Evolutionary conservation across 1,140 invertebrate genomes (phyloP).

Genomic region (Cheumatopsyche charites): DNA sequence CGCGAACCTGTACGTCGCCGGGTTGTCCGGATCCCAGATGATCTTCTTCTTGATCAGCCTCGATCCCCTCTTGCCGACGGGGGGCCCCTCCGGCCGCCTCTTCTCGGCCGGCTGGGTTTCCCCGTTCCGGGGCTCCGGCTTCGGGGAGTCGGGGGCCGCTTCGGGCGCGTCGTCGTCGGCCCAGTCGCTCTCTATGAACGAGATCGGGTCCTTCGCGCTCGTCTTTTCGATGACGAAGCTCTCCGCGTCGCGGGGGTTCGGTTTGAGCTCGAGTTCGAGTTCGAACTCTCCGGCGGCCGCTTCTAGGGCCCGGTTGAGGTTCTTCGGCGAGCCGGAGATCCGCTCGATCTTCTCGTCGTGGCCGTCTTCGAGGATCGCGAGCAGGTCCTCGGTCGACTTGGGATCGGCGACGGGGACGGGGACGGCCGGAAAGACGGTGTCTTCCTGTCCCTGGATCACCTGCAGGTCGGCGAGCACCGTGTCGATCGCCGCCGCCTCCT

Average conservation of each 20-base stretch:
- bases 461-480: conserved; percentile 16
- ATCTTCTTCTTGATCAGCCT: conserved; percentile 71
- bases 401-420: not conserved
- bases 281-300: not conserved
- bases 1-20: conserved; percentile 59
- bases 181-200: conserved; percentile 42
- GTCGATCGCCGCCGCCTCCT: not conserved
- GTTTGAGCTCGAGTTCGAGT: not conserved
- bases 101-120: not conserved
- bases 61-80: conserved; percentile 50
- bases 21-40: conserved; percentile 72
- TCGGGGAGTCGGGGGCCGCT: not conserved
- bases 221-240: not conserved
- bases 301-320: conserved; percentile 27
- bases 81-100: not conserved
- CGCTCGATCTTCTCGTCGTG: conserved; percentile 3
- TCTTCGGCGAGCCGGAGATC: not conserved
- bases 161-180: conserved; percentile 35
- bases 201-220: conserved; percentile 30
- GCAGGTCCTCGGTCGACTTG: conserved; percentile 18
- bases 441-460: not conserved
- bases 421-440: not conserved
- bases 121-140: not conserved
- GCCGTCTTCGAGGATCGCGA: conserved; percentile 42
- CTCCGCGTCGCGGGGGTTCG: not conserved